A percentile compares a stretch with the other conserved stretches of the same genome.
Evolutionary conservation across 2,888 invertebrate species (phyloP).

Genomic region (Drosophila nr. fundita): DNA sequence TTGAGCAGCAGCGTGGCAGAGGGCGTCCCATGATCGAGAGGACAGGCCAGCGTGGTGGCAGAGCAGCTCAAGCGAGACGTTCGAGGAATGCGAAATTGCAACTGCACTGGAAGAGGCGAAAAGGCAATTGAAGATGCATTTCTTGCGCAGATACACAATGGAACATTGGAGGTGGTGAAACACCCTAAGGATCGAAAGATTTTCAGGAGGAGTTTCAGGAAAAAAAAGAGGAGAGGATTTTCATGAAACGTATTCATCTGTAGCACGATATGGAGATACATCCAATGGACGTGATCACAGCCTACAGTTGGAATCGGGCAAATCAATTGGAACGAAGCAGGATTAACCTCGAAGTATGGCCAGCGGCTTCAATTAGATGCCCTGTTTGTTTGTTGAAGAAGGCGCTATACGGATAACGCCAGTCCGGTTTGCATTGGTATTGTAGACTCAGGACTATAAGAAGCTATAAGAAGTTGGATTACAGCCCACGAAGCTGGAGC

Average conservation of each 20-base stretch:
- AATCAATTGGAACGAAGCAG: background rate
- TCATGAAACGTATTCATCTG: background rate
- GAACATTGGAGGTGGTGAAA: background rate
- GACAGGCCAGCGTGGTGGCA: too few relatives aligned
- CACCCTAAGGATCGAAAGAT: background rate
- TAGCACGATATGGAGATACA: background rate
- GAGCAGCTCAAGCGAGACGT: too few relatives aligned
- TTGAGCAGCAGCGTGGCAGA: too few relatives aligned
- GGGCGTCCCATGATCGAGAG: too few relatives aligned
- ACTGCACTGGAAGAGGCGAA: background rate
- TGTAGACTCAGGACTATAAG: background rate
- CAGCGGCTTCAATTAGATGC: background rate
- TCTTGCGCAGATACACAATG: background rate
- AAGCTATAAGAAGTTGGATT: conserved; percentile 3
- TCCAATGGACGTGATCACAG: background rate
- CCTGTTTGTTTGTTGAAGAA: background rate
- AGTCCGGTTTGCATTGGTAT: background rate
- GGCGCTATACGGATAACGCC: background rate
- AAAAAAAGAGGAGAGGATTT: background rate
- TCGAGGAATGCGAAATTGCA: too few relatives aligned
- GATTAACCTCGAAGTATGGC: too few relatives aligned
- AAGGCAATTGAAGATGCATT: background rate
- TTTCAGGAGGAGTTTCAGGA: too few relatives aligned
- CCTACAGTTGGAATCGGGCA: background rate
- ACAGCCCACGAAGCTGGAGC: background rate